Evolutionary conservation across 2,888 invertebrate species (phyloP).

Genomic region (Trissoscelio sp.): DNA sequence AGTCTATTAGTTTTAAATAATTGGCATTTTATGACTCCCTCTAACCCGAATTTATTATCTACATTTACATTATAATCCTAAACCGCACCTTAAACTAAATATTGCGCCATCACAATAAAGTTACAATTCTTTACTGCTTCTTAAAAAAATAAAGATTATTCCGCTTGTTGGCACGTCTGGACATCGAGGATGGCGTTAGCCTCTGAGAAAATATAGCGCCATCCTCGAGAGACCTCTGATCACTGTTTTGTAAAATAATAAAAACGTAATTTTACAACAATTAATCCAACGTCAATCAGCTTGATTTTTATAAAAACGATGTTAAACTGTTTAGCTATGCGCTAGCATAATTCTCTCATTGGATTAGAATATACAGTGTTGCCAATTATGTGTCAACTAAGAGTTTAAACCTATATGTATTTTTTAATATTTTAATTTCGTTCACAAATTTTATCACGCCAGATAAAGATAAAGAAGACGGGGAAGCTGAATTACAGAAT

Average conservation of each 20-base stretch:
- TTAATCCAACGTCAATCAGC: no score
- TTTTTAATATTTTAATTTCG: no score
- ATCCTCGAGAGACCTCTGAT: constrained; percentile 20
- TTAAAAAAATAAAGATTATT: constrained; percentile 53
- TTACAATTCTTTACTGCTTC: constrained; percentile 24
- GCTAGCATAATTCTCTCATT: no score
- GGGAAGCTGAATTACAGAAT: no score
- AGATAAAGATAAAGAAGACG: no score
- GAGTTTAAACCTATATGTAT: no score
- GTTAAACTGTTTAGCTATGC: no score
- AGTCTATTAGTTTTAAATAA: constrained; percentile 81
- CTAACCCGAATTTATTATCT: constrained; percentile 75
- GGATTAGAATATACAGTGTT: no score
- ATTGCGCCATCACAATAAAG: constrained; percentile 47
- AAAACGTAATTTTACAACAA: not conserved
- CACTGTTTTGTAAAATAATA: constrained; percentile 1
- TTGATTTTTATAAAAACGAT: no score
- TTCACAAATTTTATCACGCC: no score
- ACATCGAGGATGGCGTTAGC: constrained; percentile 19
- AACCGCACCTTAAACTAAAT: constrained; percentile 47
- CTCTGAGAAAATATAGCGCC: constrained; percentile 40
- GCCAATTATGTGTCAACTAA: no score
- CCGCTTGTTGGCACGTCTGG: constrained; percentile 30
- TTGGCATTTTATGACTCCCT: constrained; percentile 79
- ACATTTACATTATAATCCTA: constrained; percentile 48